Conservation (phyloP, 2,113 vertebrate species). For the mouse (Mus musculus) region DNA sequence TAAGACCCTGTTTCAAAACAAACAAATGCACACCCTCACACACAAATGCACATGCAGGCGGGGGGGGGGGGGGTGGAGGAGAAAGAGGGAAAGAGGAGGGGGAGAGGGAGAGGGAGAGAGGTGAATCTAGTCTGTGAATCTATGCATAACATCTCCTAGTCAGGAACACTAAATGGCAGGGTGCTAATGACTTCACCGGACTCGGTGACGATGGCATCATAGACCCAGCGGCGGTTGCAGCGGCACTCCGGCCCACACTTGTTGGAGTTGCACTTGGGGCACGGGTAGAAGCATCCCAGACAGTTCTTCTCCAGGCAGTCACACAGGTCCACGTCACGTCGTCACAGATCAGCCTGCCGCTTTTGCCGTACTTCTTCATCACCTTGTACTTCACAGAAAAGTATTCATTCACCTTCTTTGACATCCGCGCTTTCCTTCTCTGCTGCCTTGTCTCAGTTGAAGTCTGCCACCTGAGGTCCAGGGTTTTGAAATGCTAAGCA, state of each 20-base stretch:
- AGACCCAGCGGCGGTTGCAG: constrained; percentile 88
- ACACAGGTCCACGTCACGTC: constrained; percentile 81
- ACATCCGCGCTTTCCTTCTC: constrained; percentile 86
- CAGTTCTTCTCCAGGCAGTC: too few relatives aligned
- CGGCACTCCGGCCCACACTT: constrained; percentile 88
- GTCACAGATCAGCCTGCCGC: constrained; percentile 83
- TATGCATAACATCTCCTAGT: constrained; percentile 52
- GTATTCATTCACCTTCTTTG: constrained; percentile 86
- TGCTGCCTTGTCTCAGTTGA: constrained; percentile 88
- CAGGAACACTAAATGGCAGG: constrained; percentile 81
- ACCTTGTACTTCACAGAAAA: constrained; percentile 82
- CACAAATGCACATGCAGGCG: too few relatives aligned
- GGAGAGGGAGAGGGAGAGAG: too few relatives aligned
- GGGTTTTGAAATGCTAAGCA: constrained; percentile 89
- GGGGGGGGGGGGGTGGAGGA: accelerated
- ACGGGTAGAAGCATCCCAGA: constrained; percentile 90
- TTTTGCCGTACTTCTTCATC: constrained; percentile 85
- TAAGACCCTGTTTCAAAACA: neutral
- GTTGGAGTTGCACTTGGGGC: constrained; percentile 88
- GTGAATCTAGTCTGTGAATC: too few relatives aligned
- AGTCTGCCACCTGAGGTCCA: constrained; percentile 88
- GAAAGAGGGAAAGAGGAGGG: too few relatives aligned
- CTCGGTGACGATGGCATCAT: constrained; percentile 84
- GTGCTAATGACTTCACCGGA: constrained; percentile 79
- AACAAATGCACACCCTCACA: neutral